Conservation (phyloP, 2,888 invertebrate species). For the Teinopalpus imperialis region DNA sequence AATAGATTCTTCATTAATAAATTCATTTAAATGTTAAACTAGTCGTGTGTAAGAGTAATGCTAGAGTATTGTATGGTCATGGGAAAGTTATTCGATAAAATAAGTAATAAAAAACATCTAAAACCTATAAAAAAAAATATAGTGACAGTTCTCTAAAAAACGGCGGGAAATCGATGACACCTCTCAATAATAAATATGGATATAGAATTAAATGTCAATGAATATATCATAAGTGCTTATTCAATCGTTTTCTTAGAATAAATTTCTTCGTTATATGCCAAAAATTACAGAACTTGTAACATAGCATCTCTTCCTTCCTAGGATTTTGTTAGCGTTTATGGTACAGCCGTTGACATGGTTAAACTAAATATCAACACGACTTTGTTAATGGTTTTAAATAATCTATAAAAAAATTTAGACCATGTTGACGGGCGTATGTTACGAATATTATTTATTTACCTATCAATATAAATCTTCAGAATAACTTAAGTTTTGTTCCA, state of each 20-base stretch:
- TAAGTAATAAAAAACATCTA: slow-evolving; percentile 1
- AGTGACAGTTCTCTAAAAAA: background rate
- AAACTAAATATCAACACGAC: slow-evolving; percentile 5
- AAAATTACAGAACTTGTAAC: slow-evolving; percentile 33
- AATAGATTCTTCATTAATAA: slow-evolving; percentile 32
- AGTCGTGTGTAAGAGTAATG: slow-evolving; percentile 34
- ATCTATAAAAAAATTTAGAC: slow-evolving; percentile 11
- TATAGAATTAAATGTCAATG: slow-evolving; percentile 1
- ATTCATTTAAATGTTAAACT: slow-evolving; percentile 29
- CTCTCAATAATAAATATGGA: slow-evolving; percentile 2
- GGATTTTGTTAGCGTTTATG: slow-evolving; percentile 65
- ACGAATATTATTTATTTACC: slow-evolving; percentile 54
- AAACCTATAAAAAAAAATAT: background rate
- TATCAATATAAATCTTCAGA: slow-evolving; percentile 55
- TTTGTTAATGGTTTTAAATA: slow-evolving; percentile 15
- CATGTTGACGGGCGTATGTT: slow-evolving; percentile 33
- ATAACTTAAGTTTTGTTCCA: slow-evolving; percentile 67
- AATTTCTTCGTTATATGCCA: slow-evolving; percentile 35
- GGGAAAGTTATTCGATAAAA: background rate
- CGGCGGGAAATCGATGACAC: slow-evolving; percentile 7
- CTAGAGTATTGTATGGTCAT: slow-evolving; percentile 14
- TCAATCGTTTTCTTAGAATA: slow-evolving; percentile 17
- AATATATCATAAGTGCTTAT: slow-evolving; percentile 5
- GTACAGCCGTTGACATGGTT: slow-evolving; percentile 50
- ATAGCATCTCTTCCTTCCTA: slow-evolving; percentile 56